A percentile compares a stretch with the other conserved stretches of the same genome.
phyloP scores from a whole-genome alignment of 2,113 vertebrate species.

The Catagonus wagneri region DNA sequence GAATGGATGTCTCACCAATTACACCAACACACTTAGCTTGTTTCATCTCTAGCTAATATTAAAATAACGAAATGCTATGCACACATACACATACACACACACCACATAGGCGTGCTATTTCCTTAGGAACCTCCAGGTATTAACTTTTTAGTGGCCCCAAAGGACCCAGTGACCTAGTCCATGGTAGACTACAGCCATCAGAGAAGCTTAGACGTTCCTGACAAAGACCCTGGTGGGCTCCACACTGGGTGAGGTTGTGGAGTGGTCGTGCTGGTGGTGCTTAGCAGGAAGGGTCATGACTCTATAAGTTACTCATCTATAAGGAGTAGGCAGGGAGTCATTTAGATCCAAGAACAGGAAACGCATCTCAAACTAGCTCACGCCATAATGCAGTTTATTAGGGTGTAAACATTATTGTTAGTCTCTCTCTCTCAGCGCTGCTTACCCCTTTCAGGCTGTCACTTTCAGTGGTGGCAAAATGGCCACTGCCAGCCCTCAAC shows the following conservation, averaged over 20 bases:
- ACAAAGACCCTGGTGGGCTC: not conserved
- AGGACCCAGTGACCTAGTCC: not conserved
- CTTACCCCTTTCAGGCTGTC: not conserved
- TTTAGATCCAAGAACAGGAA: conserved; percentile 23
- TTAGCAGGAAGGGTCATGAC: not conserved
- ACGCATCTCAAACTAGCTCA: not conserved
- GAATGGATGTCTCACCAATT: conserved; percentile 72
- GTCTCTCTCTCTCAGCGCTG: not conserved
- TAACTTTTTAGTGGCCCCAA: conserved; percentile 12
- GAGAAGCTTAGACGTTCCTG: not conserved
- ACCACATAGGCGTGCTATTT: not conserved
- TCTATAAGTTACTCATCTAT: not conserved
- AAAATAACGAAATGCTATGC: conserved; percentile 9
- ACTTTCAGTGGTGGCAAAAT: not conserved
- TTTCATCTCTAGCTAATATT: conserved; percentile 14
- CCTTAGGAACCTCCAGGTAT: not conserved
- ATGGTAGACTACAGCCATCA: not conserved
- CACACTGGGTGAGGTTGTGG: not conserved
- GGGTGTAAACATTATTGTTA: not conserved
- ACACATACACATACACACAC: not conserved
- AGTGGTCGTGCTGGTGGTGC: not conserved
- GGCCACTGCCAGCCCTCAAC: not conserved
- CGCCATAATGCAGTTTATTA: not conserved
- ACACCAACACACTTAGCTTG: conserved; percentile 62
- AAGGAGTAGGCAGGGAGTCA: not conserved